A percentile compares a stretch with the other conserved stretches of the same genome.
These are phyloP conservation scores for Passer montanus DNA, from an alignment of 2,113 vertebrate species.

Conservation along the genomic window DNA sequence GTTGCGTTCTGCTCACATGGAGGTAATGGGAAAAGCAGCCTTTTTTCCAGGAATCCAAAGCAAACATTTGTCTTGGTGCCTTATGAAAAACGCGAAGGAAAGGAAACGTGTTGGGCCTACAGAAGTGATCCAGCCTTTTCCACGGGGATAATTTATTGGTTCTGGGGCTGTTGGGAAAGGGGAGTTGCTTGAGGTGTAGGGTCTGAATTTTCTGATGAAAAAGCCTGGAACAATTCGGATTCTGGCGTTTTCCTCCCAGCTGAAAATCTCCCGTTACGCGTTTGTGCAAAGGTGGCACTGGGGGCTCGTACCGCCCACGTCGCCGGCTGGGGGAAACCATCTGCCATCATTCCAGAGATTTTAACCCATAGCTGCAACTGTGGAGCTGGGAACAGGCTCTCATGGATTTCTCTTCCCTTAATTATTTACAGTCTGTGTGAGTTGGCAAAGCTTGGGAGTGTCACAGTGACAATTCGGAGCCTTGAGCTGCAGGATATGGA, in stretches of 20 bases:
- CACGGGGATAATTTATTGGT: slow-evolving; percentile 77
- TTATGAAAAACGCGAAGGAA: slow-evolving; percentile 68
- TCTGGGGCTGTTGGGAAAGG: slow-evolving; percentile 59
- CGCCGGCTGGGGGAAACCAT: background rate
- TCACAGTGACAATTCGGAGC: background rate
- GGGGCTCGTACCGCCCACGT: slow-evolving; percentile 5
- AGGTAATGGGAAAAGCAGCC: slow-evolving; percentile 79
- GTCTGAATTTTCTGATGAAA: slow-evolving; percentile 35
- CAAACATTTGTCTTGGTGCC: slow-evolving; percentile 80
- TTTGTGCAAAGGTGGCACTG: slow-evolving; percentile 28
- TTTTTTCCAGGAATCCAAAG: slow-evolving; percentile 66
- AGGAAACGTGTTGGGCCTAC: slow-evolving; percentile 49
- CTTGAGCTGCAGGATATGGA: background rate
- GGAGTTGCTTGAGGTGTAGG: slow-evolving; percentile 48
- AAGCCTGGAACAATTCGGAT: slow-evolving; percentile 6
- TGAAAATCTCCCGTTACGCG: background rate
- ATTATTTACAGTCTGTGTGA: background rate
- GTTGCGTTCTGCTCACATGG: slow-evolving; percentile 19
- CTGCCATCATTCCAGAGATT: background rate
- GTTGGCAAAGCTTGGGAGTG: background rate
- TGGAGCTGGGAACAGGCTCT: background rate
- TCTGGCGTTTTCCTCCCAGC: background rate
- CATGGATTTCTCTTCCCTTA: rapidly evolving
- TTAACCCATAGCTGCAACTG: background rate
- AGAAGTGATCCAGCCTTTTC: slow-evolving; percentile 25